Base-by-base conservation (phyloP, 2,888 invertebrate genomes). In the Bibio marci region DNA sequence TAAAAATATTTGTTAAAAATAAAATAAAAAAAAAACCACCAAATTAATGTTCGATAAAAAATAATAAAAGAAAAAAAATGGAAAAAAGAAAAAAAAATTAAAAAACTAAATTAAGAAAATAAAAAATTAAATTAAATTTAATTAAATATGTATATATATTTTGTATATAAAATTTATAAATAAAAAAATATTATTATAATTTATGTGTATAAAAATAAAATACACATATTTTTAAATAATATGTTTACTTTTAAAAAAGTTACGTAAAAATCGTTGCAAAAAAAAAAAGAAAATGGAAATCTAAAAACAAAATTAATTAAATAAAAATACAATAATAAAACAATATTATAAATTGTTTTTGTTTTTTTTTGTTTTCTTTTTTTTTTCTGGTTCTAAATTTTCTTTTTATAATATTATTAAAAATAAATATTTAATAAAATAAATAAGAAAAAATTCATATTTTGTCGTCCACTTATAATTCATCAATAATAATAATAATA, bases 241-340 rank as follows among this genome's bases (percentile, higher is more conserved):
- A 22, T 30, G 11, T 25, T 15, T 31, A 41, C 12, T 14, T 25
- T 28, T 34, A 22, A 30, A 25, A 30, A 28, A 37, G 32, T 37
- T 32, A 33, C 22, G 35, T 35, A 30, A 30, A 40, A 38, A 38
- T 26, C 30, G 25, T 14, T 19, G 27, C 8, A 19, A 27, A 35
- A 4, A 17, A 27, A 27, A 30, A 34, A 19, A 30, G 12, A 25
- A 25, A 22, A 35, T 30, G 30, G 30, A 18, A 30, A 14, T 19
- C n/a, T 28, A 39, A 54, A 54, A 54, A 51, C 49, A 50, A 55
- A 54, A 52, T 49, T 48, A 50, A 47, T 50, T 49, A 48, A 50
- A 49, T 33, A 45, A 44, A 44, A 44, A 30, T 30, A 30, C 38
- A 31, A 31, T 26, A 35, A 30, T 30, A 12, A 34, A 35, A 19